These are phyloP conservation scores for Hippocampus zosterae DNA, from an alignment of 2,113 vertebrate species.

Conservation along the genomic window DNA sequence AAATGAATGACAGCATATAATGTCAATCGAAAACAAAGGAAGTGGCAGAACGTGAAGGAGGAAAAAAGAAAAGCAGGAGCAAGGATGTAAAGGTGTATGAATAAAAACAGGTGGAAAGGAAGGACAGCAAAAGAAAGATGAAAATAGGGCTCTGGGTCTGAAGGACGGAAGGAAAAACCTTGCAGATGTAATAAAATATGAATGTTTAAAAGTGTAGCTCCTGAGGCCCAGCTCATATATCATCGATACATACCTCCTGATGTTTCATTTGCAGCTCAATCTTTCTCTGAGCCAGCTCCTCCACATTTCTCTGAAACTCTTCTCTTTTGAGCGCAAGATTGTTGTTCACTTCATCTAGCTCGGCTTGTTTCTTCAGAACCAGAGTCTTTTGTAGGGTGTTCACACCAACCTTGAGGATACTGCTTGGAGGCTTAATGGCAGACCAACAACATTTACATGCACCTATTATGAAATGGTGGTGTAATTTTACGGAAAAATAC, in stretches of 20 bases:
- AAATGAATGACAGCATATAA: too few relatives aligned
- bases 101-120: too few relatives aligned
- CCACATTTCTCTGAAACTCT: constrained; percentile 61
- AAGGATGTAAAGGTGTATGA: too few relatives aligned
- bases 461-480: neutral
- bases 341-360: constrained; percentile 60
- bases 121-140: too few relatives aligned
- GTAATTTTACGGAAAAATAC: neutral
- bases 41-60: too few relatives aligned
- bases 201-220: neutral
- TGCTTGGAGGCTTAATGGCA: constrained; percentile 49
- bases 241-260: constrained; percentile 51
- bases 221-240: too few relatives aligned
- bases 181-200: too few relatives aligned
- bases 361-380: constrained; percentile 68
- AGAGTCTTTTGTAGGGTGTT: constrained; percentile 67
- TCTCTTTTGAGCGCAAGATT: constrained; percentile 64
- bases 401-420: constrained; percentile 57
- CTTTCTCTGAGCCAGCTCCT: constrained; percentile 41
- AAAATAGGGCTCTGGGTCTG: too few relatives aligned
- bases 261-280: constrained; percentile 65
- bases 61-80: too few relatives aligned
- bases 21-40: too few relatives aligned
- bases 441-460: neutral
- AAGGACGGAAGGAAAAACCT: too few relatives aligned